A percentile compares a stretch with the other conserved stretches of the same genome.
phyloP scores from a whole-genome alignment of 2,797 vertebrate genomes.

The Allobates femoralis region DNA sequence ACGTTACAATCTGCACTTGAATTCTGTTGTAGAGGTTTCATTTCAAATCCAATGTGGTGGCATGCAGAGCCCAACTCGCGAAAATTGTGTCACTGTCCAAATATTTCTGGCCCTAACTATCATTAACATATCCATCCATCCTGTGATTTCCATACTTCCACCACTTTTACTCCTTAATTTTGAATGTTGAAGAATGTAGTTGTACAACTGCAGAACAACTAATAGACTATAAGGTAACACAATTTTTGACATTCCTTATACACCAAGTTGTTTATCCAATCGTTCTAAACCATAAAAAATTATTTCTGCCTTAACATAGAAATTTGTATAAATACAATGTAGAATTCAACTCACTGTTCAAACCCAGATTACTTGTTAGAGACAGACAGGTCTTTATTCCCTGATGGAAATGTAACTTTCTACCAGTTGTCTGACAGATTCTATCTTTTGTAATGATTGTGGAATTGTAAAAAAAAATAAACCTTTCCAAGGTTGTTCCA shows the following conservation, averaged over 20 bases:
- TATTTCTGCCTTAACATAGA: not conserved
- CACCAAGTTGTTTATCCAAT: not conserved
- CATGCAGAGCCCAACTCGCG: too few relatives aligned
- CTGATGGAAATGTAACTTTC: slow-evolving; percentile 54
- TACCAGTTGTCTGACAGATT: slow-evolving; percentile 60
- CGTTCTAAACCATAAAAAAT: not conserved
- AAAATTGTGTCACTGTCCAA: too few relatives aligned
- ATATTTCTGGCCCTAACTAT: too few relatives aligned
- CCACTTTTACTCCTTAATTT: too few relatives aligned
- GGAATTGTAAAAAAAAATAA: slow-evolving; percentile 57
- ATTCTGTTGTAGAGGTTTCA: too few relatives aligned
- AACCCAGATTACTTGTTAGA: slow-evolving; percentile 2
- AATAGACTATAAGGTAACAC: not conserved
- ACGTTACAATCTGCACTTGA: too few relatives aligned
- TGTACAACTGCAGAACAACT: not conserved
- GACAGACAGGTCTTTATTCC: slow-evolving; percentile 60
- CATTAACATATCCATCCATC: too few relatives aligned
- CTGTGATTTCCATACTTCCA: too few relatives aligned
- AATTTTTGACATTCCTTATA: not conserved
- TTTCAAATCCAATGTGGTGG: too few relatives aligned
- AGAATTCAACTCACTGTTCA: slow-evolving; percentile 34
- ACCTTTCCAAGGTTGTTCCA: slow-evolving; percentile 53
- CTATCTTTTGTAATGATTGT: slow-evolving; percentile 61
- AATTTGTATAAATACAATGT: slow-evolving; percentile 10
- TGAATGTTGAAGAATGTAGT: too few relatives aligned